A percentile compares a stretch with the other conserved stretches of the same genome.
Evolutionary conservation across 2,888 invertebrate species (phyloP).

Genomic region (Hypercompe scribonia): DNA sequence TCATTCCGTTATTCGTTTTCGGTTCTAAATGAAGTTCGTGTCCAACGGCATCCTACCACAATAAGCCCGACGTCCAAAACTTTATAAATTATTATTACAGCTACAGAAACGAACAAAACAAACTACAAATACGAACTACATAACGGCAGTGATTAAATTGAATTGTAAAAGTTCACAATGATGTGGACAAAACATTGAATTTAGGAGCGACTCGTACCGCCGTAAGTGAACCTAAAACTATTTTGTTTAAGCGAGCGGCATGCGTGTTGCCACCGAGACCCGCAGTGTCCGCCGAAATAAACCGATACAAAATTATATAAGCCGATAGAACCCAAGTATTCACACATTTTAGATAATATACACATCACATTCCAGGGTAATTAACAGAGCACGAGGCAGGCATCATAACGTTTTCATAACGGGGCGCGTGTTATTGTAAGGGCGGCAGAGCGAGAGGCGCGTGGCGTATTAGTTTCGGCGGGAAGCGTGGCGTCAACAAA

Average conservation of each 20-base stretch:
- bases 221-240: constrained; percentile 24
- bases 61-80: constrained; percentile 67
- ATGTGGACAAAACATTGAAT: constrained; percentile 58
- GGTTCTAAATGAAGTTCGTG: constrained; percentile 74
- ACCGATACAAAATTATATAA: constrained; percentile 45
- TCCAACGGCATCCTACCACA: constrained; percentile 68
- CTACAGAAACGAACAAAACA: constrained; percentile 67
- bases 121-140: constrained; percentile 70
- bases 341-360: constrained; percentile 54
- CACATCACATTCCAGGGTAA: constrained; percentile 60
- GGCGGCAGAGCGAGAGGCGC: constrained; percentile 31
- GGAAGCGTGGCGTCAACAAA: constrained; percentile 29
- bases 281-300: constrained; percentile 30
- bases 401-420: constrained; percentile 71
- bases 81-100: constrained; percentile 77
- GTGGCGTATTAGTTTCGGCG: constrained; percentile 43
- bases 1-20: constrained; percentile 71
- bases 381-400: constrained; percentile 64
- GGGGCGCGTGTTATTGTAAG: constrained; percentile 50
- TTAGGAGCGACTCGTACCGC: constrained; percentile 22
- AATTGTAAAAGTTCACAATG: constrained; percentile 69
- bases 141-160: constrained; percentile 66
- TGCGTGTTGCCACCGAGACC: constrained; percentile 3
- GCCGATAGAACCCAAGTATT: constrained; percentile 50
- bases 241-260: constrained; percentile 31